Percentiles rank a stretch among this genome's conserved stretches.
Conservation (phyloP, 2,113 vertebrate species). For the Tachycineta bicolor region DNA sequence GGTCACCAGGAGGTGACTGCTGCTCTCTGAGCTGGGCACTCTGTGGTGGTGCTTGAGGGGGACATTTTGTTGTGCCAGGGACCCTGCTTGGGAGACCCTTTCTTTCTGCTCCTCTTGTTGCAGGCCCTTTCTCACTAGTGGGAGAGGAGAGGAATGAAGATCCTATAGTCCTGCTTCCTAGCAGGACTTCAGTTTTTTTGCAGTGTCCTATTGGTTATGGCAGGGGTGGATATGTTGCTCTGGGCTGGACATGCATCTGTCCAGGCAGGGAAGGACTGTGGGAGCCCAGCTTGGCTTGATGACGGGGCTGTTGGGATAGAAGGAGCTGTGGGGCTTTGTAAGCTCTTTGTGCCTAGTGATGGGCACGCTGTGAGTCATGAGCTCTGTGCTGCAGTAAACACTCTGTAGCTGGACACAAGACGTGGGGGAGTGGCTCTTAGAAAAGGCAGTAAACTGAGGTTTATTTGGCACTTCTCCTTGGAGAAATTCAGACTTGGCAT, state of each 20-base stretch:
- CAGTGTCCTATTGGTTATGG: neutral
- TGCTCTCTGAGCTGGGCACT: neutral
- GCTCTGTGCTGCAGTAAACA: neutral
- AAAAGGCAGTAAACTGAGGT: neutral
- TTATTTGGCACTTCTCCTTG: too few relatives aligned
- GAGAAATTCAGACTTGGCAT: neutral
- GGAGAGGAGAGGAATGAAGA: neutral
- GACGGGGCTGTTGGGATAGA: neutral
- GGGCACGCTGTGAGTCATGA: neutral
- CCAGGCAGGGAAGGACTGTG: neutral
- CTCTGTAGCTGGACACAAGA: neutral
- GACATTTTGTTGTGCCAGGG: neutral
- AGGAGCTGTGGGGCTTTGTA: neutral
- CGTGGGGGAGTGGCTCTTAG: neutral
- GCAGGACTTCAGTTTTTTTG: neutral
- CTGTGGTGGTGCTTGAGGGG: neutral
- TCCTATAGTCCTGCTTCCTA: neutral
- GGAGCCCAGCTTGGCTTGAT: neutral
- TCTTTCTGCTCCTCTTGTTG: neutral
- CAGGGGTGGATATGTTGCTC: neutral
- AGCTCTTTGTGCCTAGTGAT: neutral
- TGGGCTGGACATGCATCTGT: neutral
- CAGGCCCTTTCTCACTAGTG: neutral
- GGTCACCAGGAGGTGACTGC: conserved; percentile 53
- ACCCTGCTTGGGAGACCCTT: neutral